phyloP scores from a whole-genome alignment of 2,888 invertebrate species.

The Prenolepis imparis region DNA sequence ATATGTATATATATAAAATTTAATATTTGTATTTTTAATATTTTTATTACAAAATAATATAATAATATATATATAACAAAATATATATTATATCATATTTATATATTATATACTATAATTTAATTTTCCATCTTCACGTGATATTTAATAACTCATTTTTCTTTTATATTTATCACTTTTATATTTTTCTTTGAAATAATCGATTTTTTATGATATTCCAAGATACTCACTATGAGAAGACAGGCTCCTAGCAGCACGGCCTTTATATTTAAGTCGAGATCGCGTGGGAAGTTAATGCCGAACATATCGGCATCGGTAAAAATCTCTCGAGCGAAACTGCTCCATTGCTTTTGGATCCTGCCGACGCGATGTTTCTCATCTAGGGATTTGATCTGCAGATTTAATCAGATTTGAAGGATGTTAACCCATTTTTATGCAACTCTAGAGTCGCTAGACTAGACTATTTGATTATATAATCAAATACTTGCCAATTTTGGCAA shows the following conservation, averaged over 20 bases:
- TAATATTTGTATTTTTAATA: no score
- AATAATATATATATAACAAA: neutral
- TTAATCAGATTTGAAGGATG: neutral
- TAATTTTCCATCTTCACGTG: neutral
- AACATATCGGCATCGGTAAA: constrained; percentile 96
- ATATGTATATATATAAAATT: no score
- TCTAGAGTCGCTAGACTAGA: no score
- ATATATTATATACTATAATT: neutral
- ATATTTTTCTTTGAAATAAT: neutral
- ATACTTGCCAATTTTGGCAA: neutral
- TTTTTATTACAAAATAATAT: no score
- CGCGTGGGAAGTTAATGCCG: constrained; percentile 96
- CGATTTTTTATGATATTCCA: neutral
- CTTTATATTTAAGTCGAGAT: constrained; percentile 94
- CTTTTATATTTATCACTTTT: no score
- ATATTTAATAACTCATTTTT: neutral
- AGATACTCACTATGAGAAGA: constrained; percentile 91
- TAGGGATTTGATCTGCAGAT: constrained; percentile 90
- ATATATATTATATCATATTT: neutral
- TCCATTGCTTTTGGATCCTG: constrained; percentile 96
- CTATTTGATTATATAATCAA: neutral
- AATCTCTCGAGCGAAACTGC: constrained; percentile 92
- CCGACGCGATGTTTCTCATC: constrained; percentile 94
- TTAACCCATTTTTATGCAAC: neutral
- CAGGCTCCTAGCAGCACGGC: constrained; percentile 93